Conservation (phyloP, 2,797 vertebrate genomes). For the Anguilla obscura region DNA sequence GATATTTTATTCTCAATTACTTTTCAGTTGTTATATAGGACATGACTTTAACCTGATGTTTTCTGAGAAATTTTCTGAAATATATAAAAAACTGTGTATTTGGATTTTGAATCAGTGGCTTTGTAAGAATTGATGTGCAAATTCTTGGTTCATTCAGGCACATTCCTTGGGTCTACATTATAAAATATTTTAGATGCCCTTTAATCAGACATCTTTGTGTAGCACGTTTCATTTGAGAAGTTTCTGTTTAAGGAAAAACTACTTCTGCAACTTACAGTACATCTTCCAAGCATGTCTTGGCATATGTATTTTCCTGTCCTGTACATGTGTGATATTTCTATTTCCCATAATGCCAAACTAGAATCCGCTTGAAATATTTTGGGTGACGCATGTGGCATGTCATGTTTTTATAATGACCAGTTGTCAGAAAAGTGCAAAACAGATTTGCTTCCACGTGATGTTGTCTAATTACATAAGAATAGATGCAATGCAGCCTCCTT, state of each 20-base stretch:
- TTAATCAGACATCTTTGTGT: conserved; percentile 32
- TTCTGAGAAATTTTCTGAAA: background rate
- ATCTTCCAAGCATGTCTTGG: conserved; percentile 36
- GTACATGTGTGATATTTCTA: conserved; percentile 61
- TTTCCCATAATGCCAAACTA: conserved; percentile 50
- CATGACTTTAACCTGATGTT: background rate
- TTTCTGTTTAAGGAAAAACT: conserved; percentile 28
- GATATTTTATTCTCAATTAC: background rate
- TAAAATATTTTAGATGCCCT: background rate
- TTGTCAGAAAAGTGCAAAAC: conserved; percentile 28
- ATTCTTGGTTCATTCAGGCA: background rate
- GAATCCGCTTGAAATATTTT: conserved; percentile 59
- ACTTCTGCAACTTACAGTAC: conserved; percentile 55
- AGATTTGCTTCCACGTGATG: conserved; percentile 31
- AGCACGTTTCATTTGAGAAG: conserved; percentile 54
- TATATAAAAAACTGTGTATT: background rate
- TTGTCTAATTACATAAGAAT: conserved; percentile 42
- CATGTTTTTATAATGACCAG: conserved; percentile 37
- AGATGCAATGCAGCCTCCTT: conserved; percentile 35
- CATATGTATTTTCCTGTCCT: conserved; percentile 57
- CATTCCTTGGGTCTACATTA: background rate
- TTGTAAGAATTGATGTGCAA: background rate
- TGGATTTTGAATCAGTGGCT: background rate
- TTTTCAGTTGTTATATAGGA: background rate
- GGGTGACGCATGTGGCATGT: conserved; percentile 56